A percentile compares a stretch with the other conserved stretches of the same genome.
Evolutionary conservation across 2,888 invertebrate genomes (phyloP).

Genomic region (Entomobrya multifasciata): DNA sequence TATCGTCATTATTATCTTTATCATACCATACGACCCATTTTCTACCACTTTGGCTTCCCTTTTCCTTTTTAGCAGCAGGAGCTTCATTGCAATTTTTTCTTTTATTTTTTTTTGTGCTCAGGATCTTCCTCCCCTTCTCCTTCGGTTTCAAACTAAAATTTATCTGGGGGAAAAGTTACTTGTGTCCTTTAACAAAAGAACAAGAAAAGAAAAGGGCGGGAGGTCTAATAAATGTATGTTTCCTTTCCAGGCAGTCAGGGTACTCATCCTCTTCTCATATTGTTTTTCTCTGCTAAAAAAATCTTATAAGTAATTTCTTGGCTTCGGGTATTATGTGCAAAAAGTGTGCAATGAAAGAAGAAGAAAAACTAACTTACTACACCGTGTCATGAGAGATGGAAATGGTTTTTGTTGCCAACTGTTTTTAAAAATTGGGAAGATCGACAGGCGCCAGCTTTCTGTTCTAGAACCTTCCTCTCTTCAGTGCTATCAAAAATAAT

Average conservation of each 20-base stretch:
- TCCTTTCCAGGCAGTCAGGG: slow-evolving; percentile 3
- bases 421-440: slow-evolving; percentile 32
- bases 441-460: slow-evolving; percentile 68
- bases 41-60: slow-evolving; percentile 1
- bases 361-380: not conserved
- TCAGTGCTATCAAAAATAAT: slow-evolving; percentile 17
- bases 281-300: not conserved
- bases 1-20: slow-evolving; percentile 9
- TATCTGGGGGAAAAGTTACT: not conserved
- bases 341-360: too few relatives aligned
- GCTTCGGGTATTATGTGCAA: too few relatives aligned
- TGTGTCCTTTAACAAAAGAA: not conserved
- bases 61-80: not conserved
- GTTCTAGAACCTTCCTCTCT: too few relatives aligned
- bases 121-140: too few relatives aligned
- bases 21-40: not conserved
- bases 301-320: slow-evolving; percentile 28
- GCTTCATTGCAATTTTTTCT: too few relatives aligned
- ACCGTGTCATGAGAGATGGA: not conserved
- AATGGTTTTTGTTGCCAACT: slow-evolving; percentile 27
- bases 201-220: not conserved
- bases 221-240: not conserved
- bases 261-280: not conserved
- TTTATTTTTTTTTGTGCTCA: too few relatives aligned
- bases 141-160: not conserved